phyloP scores from a whole-genome alignment of 2,888 invertebrate species.

The Ochropleura leucogaster region DNA sequence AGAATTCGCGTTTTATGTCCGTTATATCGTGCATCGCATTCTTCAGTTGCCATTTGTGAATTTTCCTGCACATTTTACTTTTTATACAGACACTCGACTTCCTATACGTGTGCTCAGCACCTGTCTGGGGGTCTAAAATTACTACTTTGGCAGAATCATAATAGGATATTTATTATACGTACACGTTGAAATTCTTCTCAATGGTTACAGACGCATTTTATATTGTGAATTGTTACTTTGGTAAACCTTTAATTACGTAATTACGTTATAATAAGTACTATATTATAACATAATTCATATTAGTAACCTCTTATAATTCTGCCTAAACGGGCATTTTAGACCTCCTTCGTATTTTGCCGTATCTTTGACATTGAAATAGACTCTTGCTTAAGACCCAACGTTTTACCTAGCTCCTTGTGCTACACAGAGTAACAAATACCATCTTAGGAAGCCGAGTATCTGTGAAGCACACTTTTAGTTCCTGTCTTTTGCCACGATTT shows the following conservation, averaged over 20 bases:
- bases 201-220: too few species aligned
- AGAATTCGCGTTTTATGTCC: slow-evolving; percentile 54
- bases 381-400: background rate
- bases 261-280: too few species aligned
- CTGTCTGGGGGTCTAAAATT: too few species aligned
- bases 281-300: too few species aligned
- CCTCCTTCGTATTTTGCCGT: too few species aligned
- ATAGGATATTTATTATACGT: too few species aligned
- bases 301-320: too few species aligned
- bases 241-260: too few species aligned
- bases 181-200: too few species aligned
- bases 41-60: slow-evolving; percentile 41
- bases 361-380: background rate
- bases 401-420: background rate
- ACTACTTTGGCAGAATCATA: too few species aligned
- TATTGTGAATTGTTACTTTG: too few species aligned
- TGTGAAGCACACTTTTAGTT: slow-evolving; percentile 24
- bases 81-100: slow-evolving; percentile 39
- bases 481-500: slow-evolving; percentile 11
- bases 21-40: slow-evolving; percentile 34
- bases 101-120: background rate
- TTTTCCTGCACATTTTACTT: slow-evolving; percentile 21
- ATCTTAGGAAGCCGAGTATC: slow-evolving; percentile 21
- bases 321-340: too few species aligned
- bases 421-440: background rate